These are phyloP conservation scores for Andricus grossulariae DNA, from an alignment of 1,140 invertebrate genomes.

Conservation along the genomic window DNA sequence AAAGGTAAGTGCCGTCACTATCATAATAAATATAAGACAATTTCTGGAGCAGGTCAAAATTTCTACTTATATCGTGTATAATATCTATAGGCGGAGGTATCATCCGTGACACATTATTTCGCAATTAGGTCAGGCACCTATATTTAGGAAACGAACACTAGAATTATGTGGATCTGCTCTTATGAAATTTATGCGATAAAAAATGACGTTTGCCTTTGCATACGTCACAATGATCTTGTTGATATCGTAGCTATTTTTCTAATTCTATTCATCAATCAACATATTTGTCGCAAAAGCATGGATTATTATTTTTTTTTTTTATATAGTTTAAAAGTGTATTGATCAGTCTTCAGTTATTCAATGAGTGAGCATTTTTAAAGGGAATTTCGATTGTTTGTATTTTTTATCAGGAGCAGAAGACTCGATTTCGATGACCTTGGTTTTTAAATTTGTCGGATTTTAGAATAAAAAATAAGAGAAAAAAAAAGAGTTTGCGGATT, in stretches of 20 bases:
- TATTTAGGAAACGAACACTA: constrained; percentile 42
- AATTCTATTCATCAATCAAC: not conserved
- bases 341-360: too few species aligned
- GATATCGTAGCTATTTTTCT: not conserved
- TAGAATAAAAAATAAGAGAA: too few species aligned
- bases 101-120: constrained; percentile 47
- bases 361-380: too few species aligned
- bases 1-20: constrained; percentile 3
- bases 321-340: too few species aligned
- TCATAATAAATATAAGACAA: not conserved
- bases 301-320: too few species aligned
- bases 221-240: not conserved
- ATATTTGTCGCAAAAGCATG: too few species aligned
- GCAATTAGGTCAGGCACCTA: constrained; percentile 44
- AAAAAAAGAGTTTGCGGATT: too few species aligned
- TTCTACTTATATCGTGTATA: not conserved
- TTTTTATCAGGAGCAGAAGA: too few species aligned
- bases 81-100: constrained; percentile 31
- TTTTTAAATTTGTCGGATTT: too few species aligned
- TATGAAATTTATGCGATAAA: constrained; percentile 22
- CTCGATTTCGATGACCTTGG: too few species aligned
- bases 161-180: not conserved
- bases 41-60: not conserved
- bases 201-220: not conserved
- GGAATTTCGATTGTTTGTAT: too few species aligned